Base-by-base conservation (phyloP, 2,888 invertebrate species). In the Micropterix aruncella region DNA sequence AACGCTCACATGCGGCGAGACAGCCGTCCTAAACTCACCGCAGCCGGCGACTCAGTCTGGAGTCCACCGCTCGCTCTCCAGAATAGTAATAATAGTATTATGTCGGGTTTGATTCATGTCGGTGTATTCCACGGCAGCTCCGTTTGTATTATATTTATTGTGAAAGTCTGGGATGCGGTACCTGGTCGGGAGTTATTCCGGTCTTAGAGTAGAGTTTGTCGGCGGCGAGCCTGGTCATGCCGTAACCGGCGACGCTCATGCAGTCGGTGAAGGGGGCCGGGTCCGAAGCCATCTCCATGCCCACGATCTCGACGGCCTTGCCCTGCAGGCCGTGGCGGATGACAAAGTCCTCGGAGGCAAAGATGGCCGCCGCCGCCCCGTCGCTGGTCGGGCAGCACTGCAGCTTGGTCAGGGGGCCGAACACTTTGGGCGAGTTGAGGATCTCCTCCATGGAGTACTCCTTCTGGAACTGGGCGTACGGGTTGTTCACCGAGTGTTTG, bases 401-500 rank as follows among this genome's bases (percentile, higher is more conserved):
- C 17, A 83, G 64, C 55, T 81, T 80, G 2, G 83, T 84, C 46
- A 84, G 60, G 2, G 79, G 80, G 12, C 76, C 78, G 57, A 73
- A 77, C 43, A 84, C 70, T 53, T 63, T 61, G 1, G 77, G 74
- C 2, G 82, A 74, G 1, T 71, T 65, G 55, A 74, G 59, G 43
- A 84, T 80, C 54, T 83, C 70, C 18, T 83, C 75, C 47, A 83
- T 53, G 1, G 71, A 65, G 55, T 80, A 81, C 52, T 78, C 75
- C 18, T 75, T 70, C 60, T 75, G 79, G 57, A 83, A 83, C 57
- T 84, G 83, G 2, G 83, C 80, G 54, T 80, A 82, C 66, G 86
- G 86, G 63, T 89, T 89, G 56, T 87, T 83, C 1, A 75, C 70
- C 16, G 87, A 87, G 68, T 89, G 88, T 54, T 81, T 75, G 58